Evolutionary conservation across 2,888 invertebrate species (phyloP), one percentile per base, ranked within the genome.

Genomic region (Ephialtes manifestator): DNA sequence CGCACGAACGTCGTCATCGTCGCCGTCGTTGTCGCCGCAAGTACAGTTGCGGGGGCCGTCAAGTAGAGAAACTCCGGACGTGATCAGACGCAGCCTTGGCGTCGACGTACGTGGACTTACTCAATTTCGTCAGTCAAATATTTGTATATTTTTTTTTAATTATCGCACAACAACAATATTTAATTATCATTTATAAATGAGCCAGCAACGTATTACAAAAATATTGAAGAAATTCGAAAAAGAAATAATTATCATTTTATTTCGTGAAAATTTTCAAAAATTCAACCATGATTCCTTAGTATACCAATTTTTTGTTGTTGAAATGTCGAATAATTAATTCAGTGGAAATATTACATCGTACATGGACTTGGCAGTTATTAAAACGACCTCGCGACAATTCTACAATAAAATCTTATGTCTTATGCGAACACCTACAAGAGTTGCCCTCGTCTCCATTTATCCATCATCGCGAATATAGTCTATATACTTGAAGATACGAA

Each of bases 31-130:
- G 46, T 48, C 15, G 20, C 43, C 24, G 43, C 43, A 10, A 67
- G 20, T 51, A 31, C 67, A 63, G 55, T 58, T 58, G 43, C 31
- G 28, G 28, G 28, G 35, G 71, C 51, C 53, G 68, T 65, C 79
- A 79, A 79, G 82, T 82, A 39, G 75, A 71, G 65, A 82, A 82
- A 82, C 79, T 76, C n/a, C 79, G 71, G 15, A 65, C 71, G 63
- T 68, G 81, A 85, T 82, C 82, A 75, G 67, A 77, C 81, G 67
- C 28, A 53, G 43, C 77, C 58, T 80, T 79, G 68, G 53, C 60
- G 65, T 63, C 68, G 63, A 65, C 43, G 43, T 70, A 68, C 31
- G 58, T 51, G 48, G 60, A 58, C 15, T 68, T 31, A 51, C 35
- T 24, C 24, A 24, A 24, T 24, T 24, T 24, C 24, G 24, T 24